These are phyloP conservation scores for Pristionchus japonicus DNA, from an alignment of 2,888 invertebrate species.

Conservation along the genomic window DNA sequence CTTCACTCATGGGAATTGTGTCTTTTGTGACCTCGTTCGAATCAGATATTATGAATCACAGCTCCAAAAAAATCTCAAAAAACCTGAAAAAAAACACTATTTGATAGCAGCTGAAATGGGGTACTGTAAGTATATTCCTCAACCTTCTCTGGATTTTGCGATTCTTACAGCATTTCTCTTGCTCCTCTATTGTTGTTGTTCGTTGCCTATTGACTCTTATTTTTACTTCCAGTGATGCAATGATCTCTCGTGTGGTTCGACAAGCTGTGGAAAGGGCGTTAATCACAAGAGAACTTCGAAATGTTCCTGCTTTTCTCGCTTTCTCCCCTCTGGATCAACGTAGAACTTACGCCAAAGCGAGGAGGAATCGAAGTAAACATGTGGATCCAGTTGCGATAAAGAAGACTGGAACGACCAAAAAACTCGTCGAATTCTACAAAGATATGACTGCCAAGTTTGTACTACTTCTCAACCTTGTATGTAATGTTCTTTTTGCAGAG, in stretches of 20 bases:
- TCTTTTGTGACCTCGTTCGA: neutral
- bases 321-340: neutral
- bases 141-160: neutral
- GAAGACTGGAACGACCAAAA: constrained; percentile 61
- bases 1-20: neutral
- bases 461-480: neutral
- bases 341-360: constrained; percentile 51
- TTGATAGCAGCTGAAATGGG: neutral
- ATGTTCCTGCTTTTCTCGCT: neutral
- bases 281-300: neutral
- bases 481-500: constrained; percentile 48
- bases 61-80: neutral
- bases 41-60: neutral
- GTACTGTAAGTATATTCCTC: neutral
- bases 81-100: neutral
- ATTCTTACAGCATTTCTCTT: neutral
- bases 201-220: neutral
- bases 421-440: constrained; percentile 61
- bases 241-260: neutral
- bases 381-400: constrained; percentile 65
- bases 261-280: neutral
- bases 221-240: neutral
- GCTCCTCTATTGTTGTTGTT: neutral
- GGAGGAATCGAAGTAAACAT: constrained; percentile 57
- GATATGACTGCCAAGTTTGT: constrained; percentile 58